Conservation (phyloP, 2,888 invertebrate species). For the Stenichneumon culpator region DNA sequence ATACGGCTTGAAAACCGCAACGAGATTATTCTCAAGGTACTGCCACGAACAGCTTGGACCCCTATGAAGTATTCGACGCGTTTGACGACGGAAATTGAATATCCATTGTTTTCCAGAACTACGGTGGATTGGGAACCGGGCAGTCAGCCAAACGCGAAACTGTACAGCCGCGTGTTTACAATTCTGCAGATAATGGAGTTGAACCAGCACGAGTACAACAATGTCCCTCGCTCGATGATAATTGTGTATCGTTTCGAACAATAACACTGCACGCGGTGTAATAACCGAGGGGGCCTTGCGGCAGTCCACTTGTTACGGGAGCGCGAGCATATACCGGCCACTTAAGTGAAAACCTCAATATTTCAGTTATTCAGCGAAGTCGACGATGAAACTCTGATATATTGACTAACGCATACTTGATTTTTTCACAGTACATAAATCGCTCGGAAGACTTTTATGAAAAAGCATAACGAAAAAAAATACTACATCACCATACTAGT, state of each 20-base stretch:
- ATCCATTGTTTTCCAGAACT: slow-evolving; percentile 4
- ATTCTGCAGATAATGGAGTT: slow-evolving; percentile 23
- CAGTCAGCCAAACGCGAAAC: slow-evolving; percentile 8
- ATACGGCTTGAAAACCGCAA: not conserved
- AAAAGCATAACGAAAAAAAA: no score
- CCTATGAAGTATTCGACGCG: not conserved
- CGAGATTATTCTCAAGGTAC: slow-evolving; percentile 32
- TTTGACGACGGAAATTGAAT: slow-evolving; percentile 8
- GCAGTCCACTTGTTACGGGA: not conserved
- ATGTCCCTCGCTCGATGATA: slow-evolving; percentile 1
- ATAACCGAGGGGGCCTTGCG: not conserved
- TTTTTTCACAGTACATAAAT: not conserved
- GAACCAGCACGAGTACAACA: slow-evolving; percentile 19
- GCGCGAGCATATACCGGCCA: not conserved
- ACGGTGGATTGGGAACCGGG: slow-evolving; percentile 7
- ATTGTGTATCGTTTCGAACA: slow-evolving; percentile 24
- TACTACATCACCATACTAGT: no score
- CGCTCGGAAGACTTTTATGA: not conserved
- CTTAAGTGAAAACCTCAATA: not conserved
- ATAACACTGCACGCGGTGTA: not conserved
- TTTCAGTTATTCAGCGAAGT: not conserved
- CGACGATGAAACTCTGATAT: not conserved
- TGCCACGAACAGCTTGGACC: not conserved
- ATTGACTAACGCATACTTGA: not conserved
- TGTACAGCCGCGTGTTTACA: not conserved